Evolutionary conservation across 2,113 vertebrate genomes (phyloP).

Genomic region (Candoia aspera): DNA sequence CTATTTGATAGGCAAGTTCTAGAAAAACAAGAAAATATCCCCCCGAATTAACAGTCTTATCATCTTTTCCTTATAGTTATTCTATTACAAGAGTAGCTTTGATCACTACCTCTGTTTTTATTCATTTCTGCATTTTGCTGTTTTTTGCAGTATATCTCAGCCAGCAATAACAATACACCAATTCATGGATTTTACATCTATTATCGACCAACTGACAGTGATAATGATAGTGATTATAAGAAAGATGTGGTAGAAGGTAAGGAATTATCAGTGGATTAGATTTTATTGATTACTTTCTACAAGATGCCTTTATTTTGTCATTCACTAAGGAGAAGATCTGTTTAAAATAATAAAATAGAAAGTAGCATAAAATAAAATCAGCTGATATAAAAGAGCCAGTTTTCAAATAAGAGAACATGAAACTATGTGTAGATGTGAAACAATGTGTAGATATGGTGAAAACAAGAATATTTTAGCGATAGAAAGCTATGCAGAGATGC

Average conservation of each 20-base stretch:
- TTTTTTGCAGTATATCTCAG: conserved; percentile 84
- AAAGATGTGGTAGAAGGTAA: conserved; percentile 93
- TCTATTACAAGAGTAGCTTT: background rate
- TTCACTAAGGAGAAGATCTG: background rate
- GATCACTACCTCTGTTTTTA: background rate
- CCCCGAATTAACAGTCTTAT: background rate
- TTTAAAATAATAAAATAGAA: background rate
- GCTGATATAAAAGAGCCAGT: too few species aligned
- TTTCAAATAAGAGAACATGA: background rate
- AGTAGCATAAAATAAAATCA: background rate
- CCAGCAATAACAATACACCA: conserved; percentile 95
- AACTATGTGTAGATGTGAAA: background rate
- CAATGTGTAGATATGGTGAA: background rate
- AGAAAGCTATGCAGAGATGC: background rate
- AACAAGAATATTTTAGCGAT: background rate
- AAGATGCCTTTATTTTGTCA: background rate
- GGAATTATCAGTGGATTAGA: background rate
- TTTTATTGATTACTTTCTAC: background rate
- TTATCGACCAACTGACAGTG: conserved; percentile 97
- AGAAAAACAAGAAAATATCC: background rate
- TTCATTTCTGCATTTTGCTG: conserved; percentile 45
- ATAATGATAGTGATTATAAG: conserved; percentile 98
- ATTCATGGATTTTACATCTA: conserved; percentile 98
- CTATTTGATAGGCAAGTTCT: background rate
- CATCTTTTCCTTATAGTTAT: background rate